Percentiles rank a stretch among this genome's conserved stretches.
Conservation (phyloP, 1,140 invertebrate genomes). For the Bilobella aurantiaca region DNA sequence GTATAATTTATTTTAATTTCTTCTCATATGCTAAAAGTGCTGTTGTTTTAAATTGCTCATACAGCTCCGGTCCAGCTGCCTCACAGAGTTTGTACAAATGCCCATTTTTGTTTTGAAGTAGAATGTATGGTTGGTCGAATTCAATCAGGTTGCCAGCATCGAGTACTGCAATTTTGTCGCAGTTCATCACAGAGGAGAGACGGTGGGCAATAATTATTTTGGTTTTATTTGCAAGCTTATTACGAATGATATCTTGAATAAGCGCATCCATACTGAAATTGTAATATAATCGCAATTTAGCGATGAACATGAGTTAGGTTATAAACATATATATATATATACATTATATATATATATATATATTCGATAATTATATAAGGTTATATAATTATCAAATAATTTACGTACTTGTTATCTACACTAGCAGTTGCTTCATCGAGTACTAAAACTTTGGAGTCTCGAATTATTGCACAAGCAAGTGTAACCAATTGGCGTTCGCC, state of each 20-base stretch:
- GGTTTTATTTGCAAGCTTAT: slow-evolving; percentile 60
- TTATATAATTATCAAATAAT: too few species aligned
- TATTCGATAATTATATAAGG: too few species aligned
- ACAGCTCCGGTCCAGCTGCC: too few species aligned
- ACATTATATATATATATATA: too few species aligned
- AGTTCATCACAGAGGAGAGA: slow-evolving; percentile 68
- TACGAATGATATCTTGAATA: slow-evolving; percentile 61
- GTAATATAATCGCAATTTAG: neutral
- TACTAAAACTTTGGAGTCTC: slow-evolving; percentile 50
- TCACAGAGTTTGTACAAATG: too few species aligned
- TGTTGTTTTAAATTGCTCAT: too few species aligned
- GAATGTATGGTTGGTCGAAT: neutral
- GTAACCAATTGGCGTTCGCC: slow-evolving; percentile 52
- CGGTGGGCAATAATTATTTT: slow-evolving; percentile 75
- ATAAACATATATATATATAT: too few species aligned
- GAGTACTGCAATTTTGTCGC: slow-evolving; percentile 60
- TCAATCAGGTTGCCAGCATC: slow-evolving; percentile 45
- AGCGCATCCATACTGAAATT: slow-evolving; percentile 48
- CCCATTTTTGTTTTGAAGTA: neutral
- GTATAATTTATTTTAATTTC: too few species aligned
- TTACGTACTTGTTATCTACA: slow-evolving; percentile 46
- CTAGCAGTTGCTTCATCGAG: slow-evolving; percentile 63
- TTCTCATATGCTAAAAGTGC: too few species aligned
- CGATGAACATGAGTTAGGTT: neutral
- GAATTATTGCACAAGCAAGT: slow-evolving; percentile 57